These are phyloP conservation scores for Stenichneumon culpator DNA, from an alignment of 2,888 invertebrate species.

Conservation along the genomic window DNA sequence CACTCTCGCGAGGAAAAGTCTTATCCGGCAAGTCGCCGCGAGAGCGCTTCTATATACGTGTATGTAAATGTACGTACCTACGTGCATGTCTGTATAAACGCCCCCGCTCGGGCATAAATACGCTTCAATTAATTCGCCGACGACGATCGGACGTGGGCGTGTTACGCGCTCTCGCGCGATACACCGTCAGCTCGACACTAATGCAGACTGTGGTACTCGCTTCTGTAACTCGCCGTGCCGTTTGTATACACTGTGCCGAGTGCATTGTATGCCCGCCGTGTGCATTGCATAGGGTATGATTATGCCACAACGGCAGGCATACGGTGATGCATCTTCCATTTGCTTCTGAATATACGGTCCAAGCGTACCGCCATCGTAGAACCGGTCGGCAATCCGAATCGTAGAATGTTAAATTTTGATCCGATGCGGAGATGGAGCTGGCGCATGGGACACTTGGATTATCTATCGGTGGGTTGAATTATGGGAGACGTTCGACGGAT, in stretches of 20 bases:
- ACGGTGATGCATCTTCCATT: slow-evolving; percentile 42
- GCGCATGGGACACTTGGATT: slow-evolving; percentile 2
- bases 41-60: slow-evolving; percentile 17
- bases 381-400: neutral
- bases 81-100: slow-evolving; percentile 20
- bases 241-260: slow-evolving; percentile 5
- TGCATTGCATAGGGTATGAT: slow-evolving; percentile 23
- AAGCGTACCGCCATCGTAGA: slow-evolving; percentile 6
- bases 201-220: slow-evolving; percentile 47
- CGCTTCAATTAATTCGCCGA: slow-evolving; percentile 82
- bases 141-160: slow-evolving; percentile 68
- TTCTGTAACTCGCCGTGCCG: neutral
- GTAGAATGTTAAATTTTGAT: slow-evolving; percentile 2
- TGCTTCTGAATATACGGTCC: slow-evolving; percentile 21
- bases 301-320: slow-evolving; percentile 18
- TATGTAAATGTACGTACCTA: neutral
- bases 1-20: slow-evolving; percentile 78
- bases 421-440: neutral
- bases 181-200: slow-evolving; percentile 54
- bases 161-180: slow-evolving; percentile 55
- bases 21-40: slow-evolving; percentile 76
- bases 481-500: neutral
- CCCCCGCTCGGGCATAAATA: slow-evolving; percentile 77
- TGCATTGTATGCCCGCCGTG: slow-evolving; percentile 14
- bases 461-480: neutral